Percentiles rank a stretch among this genome's conserved stretches.
phyloP scores from a whole-genome alignment of 2,888 invertebrate genomes.

The Amblyjoppa proteus region DNA sequence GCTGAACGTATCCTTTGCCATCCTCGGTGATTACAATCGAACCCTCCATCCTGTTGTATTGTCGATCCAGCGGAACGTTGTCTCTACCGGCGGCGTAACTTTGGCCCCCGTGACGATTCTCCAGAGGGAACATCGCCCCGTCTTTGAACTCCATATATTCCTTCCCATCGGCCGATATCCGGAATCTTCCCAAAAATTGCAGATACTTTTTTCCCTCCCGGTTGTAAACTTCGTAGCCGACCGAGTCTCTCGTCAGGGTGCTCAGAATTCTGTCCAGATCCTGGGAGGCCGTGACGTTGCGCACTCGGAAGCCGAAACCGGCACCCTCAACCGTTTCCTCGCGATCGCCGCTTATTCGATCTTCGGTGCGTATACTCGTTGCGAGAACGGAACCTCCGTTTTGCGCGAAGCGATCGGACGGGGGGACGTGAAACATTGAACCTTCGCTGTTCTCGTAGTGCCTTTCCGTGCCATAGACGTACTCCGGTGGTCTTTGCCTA shows the following conservation, averaged over 20 bases:
- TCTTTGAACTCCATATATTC: constrained; percentile 79
- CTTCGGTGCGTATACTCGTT: constrained; percentile 57
- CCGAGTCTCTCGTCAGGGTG: constrained; percentile 72
- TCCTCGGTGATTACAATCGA: constrained; percentile 75
- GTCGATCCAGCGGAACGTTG: constrained; percentile 60
- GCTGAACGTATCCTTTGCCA: constrained; percentile 75
- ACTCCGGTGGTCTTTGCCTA: constrained; percentile 64
- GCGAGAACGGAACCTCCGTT: constrained; percentile 56
- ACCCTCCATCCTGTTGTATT: constrained; percentile 75
- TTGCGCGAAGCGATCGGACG: constrained; percentile 46
- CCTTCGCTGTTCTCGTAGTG: constrained; percentile 67
- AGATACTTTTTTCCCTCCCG: constrained; percentile 76
- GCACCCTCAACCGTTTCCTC: constrained; percentile 74
- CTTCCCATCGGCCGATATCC: constrained; percentile 72
- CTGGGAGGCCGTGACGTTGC: constrained; percentile 73
- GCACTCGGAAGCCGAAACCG: constrained; percentile 73
- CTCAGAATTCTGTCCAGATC: constrained; percentile 76
- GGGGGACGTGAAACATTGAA: constrained; percentile 11
- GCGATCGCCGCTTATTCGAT: constrained; percentile 75
- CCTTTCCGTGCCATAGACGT: constrained; percentile 76
- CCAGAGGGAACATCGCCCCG: constrained; percentile 77
- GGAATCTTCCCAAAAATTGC: constrained; percentile 76
- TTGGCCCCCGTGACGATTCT: constrained; percentile 74
- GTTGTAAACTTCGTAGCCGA: constrained; percentile 73
- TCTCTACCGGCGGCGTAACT: constrained; percentile 68